Conservation (phyloP, 2,888 invertebrate species). For the Petrolisthes manimaculis region DNA sequence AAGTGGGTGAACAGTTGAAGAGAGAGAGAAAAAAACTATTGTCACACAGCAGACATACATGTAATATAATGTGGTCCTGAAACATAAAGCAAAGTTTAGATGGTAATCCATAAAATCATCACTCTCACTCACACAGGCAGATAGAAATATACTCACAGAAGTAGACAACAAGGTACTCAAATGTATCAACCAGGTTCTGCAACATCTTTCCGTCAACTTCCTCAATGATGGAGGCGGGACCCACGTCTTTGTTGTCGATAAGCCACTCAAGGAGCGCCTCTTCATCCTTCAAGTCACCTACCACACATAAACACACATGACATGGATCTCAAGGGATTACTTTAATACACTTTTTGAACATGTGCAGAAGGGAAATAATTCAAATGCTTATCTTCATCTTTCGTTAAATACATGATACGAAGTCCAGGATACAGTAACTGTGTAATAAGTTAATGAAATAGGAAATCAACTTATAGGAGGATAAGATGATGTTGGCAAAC, state of each 20-base stretch:
- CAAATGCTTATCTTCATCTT: too few species aligned
- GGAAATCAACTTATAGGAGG: too few species aligned
- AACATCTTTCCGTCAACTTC: slow-evolving; percentile 86
- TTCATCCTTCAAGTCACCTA: slow-evolving; percentile 88
- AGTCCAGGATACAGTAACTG: too few species aligned
- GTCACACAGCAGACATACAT: slow-evolving; percentile 77
- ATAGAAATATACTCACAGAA: slow-evolving; percentile 79
- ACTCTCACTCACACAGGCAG: background rate
- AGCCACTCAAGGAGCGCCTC: slow-evolving; percentile 94
- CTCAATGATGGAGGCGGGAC: slow-evolving; percentile 90
- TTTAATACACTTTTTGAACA: too few species aligned
- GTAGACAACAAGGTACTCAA: slow-evolving; percentile 91
- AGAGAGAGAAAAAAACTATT: slow-evolving; percentile 38
- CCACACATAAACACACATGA: too few species aligned
- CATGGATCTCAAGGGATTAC: too few species aligned
- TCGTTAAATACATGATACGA: too few species aligned
- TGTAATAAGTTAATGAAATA: too few species aligned
- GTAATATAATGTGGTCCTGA: background rate
- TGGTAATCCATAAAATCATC: background rate
- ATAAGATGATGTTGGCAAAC: too few species aligned
- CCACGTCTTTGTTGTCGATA: slow-evolving; percentile 92
- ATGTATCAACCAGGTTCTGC: slow-evolving; percentile 88
- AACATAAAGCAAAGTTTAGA: background rate
- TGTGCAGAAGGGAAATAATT: too few species aligned
- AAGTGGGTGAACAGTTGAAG: background rate